Evolutionary conservation across 1,140 invertebrate species (phyloP), one percentile per base, ranked within the genome.

Genomic region (Orussus abietinus): DNA sequence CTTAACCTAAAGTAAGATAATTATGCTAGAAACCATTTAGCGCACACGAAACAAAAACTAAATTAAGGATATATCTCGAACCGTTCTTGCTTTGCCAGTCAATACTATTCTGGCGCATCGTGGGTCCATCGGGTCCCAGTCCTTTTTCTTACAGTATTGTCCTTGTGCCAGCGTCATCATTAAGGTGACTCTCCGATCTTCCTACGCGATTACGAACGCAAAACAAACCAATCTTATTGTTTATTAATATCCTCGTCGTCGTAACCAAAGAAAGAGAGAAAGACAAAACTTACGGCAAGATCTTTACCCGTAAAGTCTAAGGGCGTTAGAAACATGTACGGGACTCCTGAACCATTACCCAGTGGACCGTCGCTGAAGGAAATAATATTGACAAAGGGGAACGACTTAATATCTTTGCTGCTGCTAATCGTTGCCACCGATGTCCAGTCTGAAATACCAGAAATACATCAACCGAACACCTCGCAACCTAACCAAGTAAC

Each of bases 101-200:
- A 91, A 71, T 50, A 88, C 82, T 0, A 85, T 72, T 37, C 84
- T 77, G 1, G 85, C 81, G 75, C 88, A 91, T 9, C 84, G 75
- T 1, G 88, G 87, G 68, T 90, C 86, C 75, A 90, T 85, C 1
- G 87, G 83, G 64, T 90, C 87, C 42, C 76, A 81, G 32, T 76
- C 61, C 33, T 81, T 67, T 1, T 67, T 64, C 31, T 73, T 64
- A 53, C 87, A 90, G 49, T 81, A 86, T 34, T 77, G 53, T 1
- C 76, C 78, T 68, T 89, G 77, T 40, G 86, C 84, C 14, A 88
- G 68, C 1, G 77, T 77, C 48, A 86, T 80, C 43, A 85, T 64
- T 10, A 88, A 65, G 1, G 85, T 83, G 3, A 80, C 76, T 29
- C 79, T 77, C 50, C 74, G 78, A 50, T 86, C 79, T 69, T 68